Evolutionary conservation across 2,113 vertebrate genomes (phyloP), one percentile per base, ranked within the genome.

Genomic region (Bombycilla garrulus): DNA sequence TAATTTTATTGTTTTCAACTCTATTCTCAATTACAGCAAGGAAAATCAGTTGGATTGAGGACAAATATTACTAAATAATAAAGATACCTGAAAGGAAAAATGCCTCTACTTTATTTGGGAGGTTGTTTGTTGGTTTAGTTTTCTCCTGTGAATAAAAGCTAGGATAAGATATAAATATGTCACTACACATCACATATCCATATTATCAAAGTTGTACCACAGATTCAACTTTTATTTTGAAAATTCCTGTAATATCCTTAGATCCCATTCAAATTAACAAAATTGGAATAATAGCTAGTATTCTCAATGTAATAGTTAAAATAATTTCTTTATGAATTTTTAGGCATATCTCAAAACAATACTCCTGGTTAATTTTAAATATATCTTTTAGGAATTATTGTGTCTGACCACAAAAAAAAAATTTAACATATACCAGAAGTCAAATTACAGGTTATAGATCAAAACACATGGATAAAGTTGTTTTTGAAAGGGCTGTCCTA

Each of bases 131-230:
- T 82, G 10, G 2, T 60, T 50, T 64, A 1, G 0, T 10, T 42
- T 45, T 42, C 17, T 16, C 2, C n/a, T 86, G 47, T 17, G 47
- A 94, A 61, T 44, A 73, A 91, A 81, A 51, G 5, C 4, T 29
- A 5, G 13, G 8, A 54, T 64, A 61, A 58, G 12, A 28, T 47
- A n/a, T 28, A 67, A 86, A 61, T 26, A n/a, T 44, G 5, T 40
- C 22, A 44, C 20, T n/a, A n/a, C n/a, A n/a, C n/a, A n/a, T 31
- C 0, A 0, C 36, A 50, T 36, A 65, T 70, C 33, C 5, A 2
- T 53, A 29, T 40, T 45, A 58, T 4, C 9, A 33, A 88, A 69
- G 10, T 47, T 80, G 25, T 62, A 91, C 8, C 11, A 42, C 8
- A 64, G 11, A 72, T 48, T n/a, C 9, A 58, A 21, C 5, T 22